These are phyloP conservation scores for Drosophila fuyamai DNA, from an alignment of 1,140 invertebrate species.

Conservation along the genomic window DNA sequence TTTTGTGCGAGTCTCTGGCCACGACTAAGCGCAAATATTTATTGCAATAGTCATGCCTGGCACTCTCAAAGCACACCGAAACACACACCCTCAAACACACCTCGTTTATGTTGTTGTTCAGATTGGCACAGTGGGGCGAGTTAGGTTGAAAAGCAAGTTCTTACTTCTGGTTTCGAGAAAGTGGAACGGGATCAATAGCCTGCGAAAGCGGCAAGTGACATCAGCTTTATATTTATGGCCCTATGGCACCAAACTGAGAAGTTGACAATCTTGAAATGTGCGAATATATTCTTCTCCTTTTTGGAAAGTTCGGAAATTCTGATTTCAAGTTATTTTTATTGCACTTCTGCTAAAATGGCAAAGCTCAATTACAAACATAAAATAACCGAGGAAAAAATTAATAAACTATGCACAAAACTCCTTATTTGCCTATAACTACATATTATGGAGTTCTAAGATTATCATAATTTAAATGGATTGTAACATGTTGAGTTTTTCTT, in stretches of 20 bases:
- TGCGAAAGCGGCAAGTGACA: conserved; percentile 34
- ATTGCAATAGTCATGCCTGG: conserved; percentile 74
- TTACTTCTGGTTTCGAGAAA: conserved; percentile 40
- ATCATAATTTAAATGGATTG: no score
- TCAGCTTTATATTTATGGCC: conserved; percentile 38
- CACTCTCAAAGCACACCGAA: conserved; percentile 22
- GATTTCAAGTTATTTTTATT: background rate
- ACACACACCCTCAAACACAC: conserved; percentile 21
- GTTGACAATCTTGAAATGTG: conserved; percentile 7
- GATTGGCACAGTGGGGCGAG: conserved; percentile 27
- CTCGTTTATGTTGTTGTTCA: conserved; percentile 17
- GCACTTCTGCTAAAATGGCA: no score
- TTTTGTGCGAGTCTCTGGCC: conserved; percentile 62
- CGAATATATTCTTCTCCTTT: background rate
- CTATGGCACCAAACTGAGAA: conserved; percentile 24
- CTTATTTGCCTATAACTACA: background rate
- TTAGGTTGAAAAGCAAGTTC: conserved; percentile 28
- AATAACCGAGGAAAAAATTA: no score
- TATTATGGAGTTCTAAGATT: background rate
- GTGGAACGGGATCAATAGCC: conserved; percentile 50
- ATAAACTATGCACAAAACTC: no score
- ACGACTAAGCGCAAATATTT: conserved; percentile 75
- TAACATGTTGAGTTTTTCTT: background rate
- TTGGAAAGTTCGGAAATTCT: background rate
- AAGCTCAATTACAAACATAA: no score